Evolutionary conservation across 2,797 vertebrate species (phyloP).

Genomic region (Eulemur rubriventer): DNA sequence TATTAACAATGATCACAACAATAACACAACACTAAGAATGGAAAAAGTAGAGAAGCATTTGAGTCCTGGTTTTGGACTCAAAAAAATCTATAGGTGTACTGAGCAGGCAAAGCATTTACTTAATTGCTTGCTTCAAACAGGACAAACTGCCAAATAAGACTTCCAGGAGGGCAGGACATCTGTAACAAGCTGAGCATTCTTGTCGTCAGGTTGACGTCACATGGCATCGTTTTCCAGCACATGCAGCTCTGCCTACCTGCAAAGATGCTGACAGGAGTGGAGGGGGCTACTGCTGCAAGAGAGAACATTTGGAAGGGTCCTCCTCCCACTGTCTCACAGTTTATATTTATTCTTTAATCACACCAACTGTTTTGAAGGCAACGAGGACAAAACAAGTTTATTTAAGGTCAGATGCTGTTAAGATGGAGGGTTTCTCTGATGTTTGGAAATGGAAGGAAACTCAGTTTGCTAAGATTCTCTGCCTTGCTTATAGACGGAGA

Average conservation of each 20-base stretch:
- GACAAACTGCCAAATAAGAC: neutral
- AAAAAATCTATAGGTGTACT: neutral
- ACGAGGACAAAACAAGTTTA: neutral
- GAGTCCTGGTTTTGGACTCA: neutral
- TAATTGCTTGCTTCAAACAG: neutral
- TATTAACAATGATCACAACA: too few species aligned
- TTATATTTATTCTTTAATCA: neutral
- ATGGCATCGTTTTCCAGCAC: rapidly evolving
- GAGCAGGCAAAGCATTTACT: neutral
- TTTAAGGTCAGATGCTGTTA: neutral
- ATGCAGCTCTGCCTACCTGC: too few species aligned
- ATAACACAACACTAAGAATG: neutral
- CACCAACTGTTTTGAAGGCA: neutral
- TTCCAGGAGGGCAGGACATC: neutral
- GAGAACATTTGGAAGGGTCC: too few species aligned
- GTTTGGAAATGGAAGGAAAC: neutral
- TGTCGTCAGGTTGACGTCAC: neutral
- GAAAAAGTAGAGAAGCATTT: neutral
- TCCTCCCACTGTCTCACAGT: neutral
- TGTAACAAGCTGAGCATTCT: rapidly evolving
- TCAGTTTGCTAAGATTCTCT: neutral
- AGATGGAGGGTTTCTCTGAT: neutral
- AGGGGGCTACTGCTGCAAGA: neutral
- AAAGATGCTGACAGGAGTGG: neutral
- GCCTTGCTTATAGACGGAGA: neutral